Base-by-base conservation (phyloP, 2,888 invertebrate genomes). In the Phalangium opilio region DNA sequence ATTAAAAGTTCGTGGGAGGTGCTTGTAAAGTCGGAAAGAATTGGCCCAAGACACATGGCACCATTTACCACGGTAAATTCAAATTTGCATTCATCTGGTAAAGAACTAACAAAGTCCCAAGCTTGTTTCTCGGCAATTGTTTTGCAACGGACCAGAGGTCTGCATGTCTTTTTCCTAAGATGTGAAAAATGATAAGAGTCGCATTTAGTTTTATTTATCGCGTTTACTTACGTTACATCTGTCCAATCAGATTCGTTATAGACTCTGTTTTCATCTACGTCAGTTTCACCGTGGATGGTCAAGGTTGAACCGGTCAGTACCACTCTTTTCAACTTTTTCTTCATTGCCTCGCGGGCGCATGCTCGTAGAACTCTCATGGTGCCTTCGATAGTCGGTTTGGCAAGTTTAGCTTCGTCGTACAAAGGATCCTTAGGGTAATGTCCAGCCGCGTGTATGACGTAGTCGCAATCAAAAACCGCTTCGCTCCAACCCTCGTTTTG, bases 221-320 rank as follows among this genome's bases (percentile, higher is more conserved):
- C n/a, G n/a, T n/a, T 39, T 10, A 44, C 51, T 3, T 49, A 45
- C 7, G 47, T 61, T 4, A 60, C 52, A 35, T 66, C 61, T 43
- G 60, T 60, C 67, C 67, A 67, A 47, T 64, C 63, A 19, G 64
- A 62, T 52, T 67, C 66, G 12, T 51, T 61, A 48, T 59, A 63
- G 3, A 58, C 55, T 48, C 61, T 62, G 17, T 53, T 57, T 8
- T 56, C 51, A 11, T 60, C 61, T n/a, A 51, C 55, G n/a, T 55
- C 53, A n/a, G 56, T 20, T 57, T 58, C 46, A 54, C 63, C 63
- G 47, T 62, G 63, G 14, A 67, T 63, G 20, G 72, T 65, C n/a
- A 65, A 68, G 44, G 67, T 65, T n/a, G 70, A 70, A 47, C 69
- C 69, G 2, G 72, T 73, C 19, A 73, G 58, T 11, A 73, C 70